Conservation (phyloP, 2,888 invertebrate genomes). For the Drosophila ochracea region DNA sequence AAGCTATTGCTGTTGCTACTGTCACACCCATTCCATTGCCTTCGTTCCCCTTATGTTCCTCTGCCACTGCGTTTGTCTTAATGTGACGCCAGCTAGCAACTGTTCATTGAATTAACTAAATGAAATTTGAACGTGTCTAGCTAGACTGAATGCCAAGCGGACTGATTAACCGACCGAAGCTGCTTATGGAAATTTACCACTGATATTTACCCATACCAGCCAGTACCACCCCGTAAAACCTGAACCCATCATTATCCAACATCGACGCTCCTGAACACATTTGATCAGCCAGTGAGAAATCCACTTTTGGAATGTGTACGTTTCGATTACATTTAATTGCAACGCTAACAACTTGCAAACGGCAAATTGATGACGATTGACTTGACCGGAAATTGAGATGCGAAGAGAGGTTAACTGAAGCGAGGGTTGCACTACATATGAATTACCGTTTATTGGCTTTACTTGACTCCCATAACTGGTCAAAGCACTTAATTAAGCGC, state of each 20-base stretch:
- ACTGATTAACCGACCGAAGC: slow-evolving; percentile 57
- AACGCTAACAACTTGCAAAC: slow-evolving; percentile 43
- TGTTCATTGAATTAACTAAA: slow-evolving; percentile 72
- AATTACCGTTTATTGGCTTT: slow-evolving; percentile 18
- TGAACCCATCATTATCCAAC: not conserved
- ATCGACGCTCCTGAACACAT: not conserved
- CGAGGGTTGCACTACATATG: not conserved
- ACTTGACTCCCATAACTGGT: slow-evolving; percentile 11
- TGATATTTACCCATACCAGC: too few species aligned
- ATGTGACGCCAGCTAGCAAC: slow-evolving; percentile 25
- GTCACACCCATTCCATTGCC: not conserved
- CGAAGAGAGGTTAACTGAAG: not conserved
- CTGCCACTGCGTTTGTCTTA: not conserved
- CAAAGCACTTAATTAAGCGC: slow-evolving; percentile 28
- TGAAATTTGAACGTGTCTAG: slow-evolving; percentile 75
- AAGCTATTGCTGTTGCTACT: not conserved
- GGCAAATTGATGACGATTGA: slow-evolving; percentile 38
- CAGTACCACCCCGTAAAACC: not conserved
- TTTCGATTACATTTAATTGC: slow-evolving; percentile 68
- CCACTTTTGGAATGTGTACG: not conserved
- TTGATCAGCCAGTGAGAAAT: not conserved
- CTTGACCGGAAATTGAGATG: slow-evolving; percentile 31
- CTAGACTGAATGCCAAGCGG: slow-evolving; percentile 42
- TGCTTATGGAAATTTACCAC: not conserved
- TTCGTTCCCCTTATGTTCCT: not conserved